Evolutionary conservation across 2,113 vertebrate genomes (phyloP).

Genomic region (Prochilodus magdalenae): DNA sequence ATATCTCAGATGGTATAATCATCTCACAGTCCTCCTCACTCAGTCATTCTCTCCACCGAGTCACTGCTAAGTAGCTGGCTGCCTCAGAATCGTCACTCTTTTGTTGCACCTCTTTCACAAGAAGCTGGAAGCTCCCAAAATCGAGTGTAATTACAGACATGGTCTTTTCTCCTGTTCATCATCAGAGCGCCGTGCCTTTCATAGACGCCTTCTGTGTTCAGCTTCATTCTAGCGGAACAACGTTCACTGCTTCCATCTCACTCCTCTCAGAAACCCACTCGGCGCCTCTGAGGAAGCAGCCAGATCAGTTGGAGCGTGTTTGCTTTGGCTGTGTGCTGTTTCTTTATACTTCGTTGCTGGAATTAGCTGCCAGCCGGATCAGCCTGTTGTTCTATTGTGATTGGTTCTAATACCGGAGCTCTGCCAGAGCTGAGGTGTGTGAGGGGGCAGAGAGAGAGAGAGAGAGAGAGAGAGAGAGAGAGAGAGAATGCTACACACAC

Average conservation of each 20-base stretch:
- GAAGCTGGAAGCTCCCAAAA: too few relatives aligned
- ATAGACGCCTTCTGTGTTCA: neutral
- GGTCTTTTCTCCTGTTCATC: neutral
- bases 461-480: neutral
- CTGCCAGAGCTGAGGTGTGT: neutral
- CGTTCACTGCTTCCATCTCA: neutral
- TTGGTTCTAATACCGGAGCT: neutral
- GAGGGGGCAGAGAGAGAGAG: neutral
- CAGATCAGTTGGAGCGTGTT: neutral
- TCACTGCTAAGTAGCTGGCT: too few relatives aligned
- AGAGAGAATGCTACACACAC: neutral
- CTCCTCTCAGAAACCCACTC: neutral
- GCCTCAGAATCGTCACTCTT: too few relatives aligned
- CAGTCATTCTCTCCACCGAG: too few relatives aligned
- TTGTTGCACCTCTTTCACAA: too few relatives aligned
- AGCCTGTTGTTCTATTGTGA: conserved; percentile 11
- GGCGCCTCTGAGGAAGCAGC: neutral
- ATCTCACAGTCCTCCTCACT: too few relatives aligned
- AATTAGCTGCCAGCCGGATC: conserved; percentile 3
- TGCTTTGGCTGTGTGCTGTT: conserved; percentile 4
- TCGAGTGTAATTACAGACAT: too few relatives aligned
- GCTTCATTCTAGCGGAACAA: neutral
- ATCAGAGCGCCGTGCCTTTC: neutral
- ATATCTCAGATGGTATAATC: too few relatives aligned
- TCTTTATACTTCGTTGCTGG: neutral